Base-by-base conservation (phyloP, 2,888 invertebrate genomes). In the Branchipolynoe longqiensis region DNA sequence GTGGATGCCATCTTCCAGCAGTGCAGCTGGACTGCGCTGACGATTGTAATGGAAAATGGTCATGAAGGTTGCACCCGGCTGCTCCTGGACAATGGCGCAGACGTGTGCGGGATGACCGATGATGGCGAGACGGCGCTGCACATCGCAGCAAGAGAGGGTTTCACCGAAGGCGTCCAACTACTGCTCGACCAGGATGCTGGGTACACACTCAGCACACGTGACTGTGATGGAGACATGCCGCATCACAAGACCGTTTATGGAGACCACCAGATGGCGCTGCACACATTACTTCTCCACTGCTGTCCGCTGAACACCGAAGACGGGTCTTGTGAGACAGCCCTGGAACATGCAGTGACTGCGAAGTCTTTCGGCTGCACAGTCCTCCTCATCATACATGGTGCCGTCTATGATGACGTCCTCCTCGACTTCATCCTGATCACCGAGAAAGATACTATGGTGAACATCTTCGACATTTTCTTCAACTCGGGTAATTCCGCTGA, bases 1-100 rank as follows among this genome's bases (percentile, higher is more conserved):
- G 74, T 74, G 25, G 74, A 74, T 40, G 74, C 74, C 41, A 74
- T 74, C 8, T 74, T 74, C 74, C 41, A 74, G 41, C 74, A 74
- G 41, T 74, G 74, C 74, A 74, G 48, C 40, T 74, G 74, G 74
- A 74, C 74, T 4, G 74, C 74, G 3, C 74, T 74, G 40, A 74
- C 74, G 12, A 74, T 74, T 25, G 74, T 74, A 6, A 74, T 74
- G 74, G 74, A 74, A 28, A 74, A 74, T 25, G 74, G 74, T 14
- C 74, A 74, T 41, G 74, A 36, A 22, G 74, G 74, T 22, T 74
- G 74, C 48, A 74, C 74, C 22, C 40, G 74, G 22, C 74, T 74
- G 6, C 74, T 74, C 40, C 48, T 74, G 41, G 74, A 74, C 74
- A 74, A 74, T 25, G 74, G 74, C 4, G 74, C 74, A 4, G 74